Percentiles rank a stretch among this genome's conserved stretches.
These are phyloP conservation scores for Athene noctua DNA, from an alignment of 2,113 vertebrate species.

Conservation along the genomic window DNA sequence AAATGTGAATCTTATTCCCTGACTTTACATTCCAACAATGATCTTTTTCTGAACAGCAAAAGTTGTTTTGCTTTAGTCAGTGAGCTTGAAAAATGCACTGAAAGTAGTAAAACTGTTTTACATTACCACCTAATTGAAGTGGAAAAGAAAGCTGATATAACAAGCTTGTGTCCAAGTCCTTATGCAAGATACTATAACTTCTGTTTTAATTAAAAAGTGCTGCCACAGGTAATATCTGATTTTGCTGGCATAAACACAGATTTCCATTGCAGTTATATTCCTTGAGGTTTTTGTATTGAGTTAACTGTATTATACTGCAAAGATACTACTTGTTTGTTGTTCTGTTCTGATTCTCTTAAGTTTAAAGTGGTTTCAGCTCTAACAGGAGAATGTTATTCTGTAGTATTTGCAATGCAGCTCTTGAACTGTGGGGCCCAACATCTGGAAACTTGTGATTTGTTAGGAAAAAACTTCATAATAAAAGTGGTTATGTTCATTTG, in stretches of 20 bases:
- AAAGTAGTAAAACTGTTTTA: background rate
- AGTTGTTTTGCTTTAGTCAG: background rate
- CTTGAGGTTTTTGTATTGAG: background rate
- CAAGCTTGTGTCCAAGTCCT: background rate
- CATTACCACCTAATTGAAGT: background rate
- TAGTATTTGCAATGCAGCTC: background rate
- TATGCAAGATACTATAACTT: background rate
- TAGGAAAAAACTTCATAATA: background rate
- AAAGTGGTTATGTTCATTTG: background rate
- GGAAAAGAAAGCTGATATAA: background rate
- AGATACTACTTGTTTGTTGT: background rate
- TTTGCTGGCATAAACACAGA: background rate
- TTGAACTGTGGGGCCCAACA: background rate
- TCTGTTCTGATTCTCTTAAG: background rate
- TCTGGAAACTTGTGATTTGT: background rate
- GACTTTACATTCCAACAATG: background rate
- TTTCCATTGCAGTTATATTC: background rate
- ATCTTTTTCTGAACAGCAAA: background rate
- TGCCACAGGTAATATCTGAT: background rate
- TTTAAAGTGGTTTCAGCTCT: background rate
- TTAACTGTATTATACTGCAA: background rate
- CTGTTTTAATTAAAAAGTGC: constrained; percentile 22
- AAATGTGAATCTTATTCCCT: background rate
- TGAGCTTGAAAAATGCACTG: background rate
- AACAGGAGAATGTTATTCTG: background rate